Evolutionary conservation across 2,797 vertebrate genomes (phyloP), one percentile per base, ranked within the genome.

Genomic region (Coranthus polyacanthus): DNA sequence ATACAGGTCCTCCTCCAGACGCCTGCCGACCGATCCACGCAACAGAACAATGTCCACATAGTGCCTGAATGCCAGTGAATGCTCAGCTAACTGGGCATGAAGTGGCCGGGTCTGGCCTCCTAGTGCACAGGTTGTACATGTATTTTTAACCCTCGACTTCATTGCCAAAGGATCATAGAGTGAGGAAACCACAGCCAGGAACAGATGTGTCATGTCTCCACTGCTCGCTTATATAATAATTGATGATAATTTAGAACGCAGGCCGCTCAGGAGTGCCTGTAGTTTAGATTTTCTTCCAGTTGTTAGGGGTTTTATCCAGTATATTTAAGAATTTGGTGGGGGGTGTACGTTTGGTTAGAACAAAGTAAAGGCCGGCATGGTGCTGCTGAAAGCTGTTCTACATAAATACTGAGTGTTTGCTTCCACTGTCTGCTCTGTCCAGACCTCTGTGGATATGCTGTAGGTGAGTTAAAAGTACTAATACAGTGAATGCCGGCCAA

Each of bases 71-170:
- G 68, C 78, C 83, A 52, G 21, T 22, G 79, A 75, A 53, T 34
- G 58, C 45, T 53, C 72, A 21, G 43, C 82, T 79, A 64, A 87
- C 79, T 2, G 58, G 52, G 62, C 68, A 13, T 55, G 63, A 68
- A 60, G 71, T 70, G 81, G 57, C 43, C 47, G 37, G 62, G 68
- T 72, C 80, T 67, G 64, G 55, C 46, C 24, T 75, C 76, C 56
- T 71, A 13, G 49, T 34, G 68, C 55, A 29, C 69, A 78, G 78
- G 75, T 75, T 83, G 63, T 36, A 15, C 45, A 1, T 72, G 75
- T 89, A 89, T 92, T 90, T 90, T 89, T 91, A 89, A 82, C 75
- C n/a, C 49, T 42, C 44, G 56, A 79, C 82, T 62, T 89, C 68
- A 79, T 38, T 41, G 77, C 75, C 78, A 73, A 67, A 57, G 57